Evolutionary conservation across 1,140 invertebrate genomes (phyloP), one percentile per base, ranked within the genome.

Genomic region (Hycleus phaleratus): DNA sequence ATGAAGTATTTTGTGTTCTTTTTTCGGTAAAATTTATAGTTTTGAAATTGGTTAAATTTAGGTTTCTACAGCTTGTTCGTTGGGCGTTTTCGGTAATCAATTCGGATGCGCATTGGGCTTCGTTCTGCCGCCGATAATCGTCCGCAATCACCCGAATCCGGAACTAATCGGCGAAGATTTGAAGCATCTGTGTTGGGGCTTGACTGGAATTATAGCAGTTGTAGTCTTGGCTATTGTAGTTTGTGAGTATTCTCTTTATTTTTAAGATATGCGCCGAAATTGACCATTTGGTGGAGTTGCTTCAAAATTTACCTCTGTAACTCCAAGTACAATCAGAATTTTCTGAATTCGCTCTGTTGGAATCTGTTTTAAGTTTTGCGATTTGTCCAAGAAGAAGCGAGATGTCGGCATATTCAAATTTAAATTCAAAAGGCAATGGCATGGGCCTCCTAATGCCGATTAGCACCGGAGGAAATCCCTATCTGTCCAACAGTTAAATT

Each of bases 31-130:
- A 44, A 43, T 45, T 55, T 46, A 46, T 26, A 5, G 4, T 32
- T 32, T 32, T 32, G 4, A 0, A 7, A 32, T 5, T 32, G 32
- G 7, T 18, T 18, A 3, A 32, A 4, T 64, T 50, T 10, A 68
- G 67, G 59, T 86, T 6, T 85, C 85, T 7, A 87, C 85, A 2
- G 89, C 89, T 2, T 88, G 85, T 59, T 82, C 88, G 26, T 75
- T 89, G 26, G 86, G 85, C n/a, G 80, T 91, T 5, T 88, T 91
- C 67, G 89, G 90, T 5, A 87, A 85, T 71, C 86, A 90, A 74
- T 77, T 90, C 25, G 77, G 77, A 3, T 54, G 73, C 32, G 71
- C 75, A 3, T 39, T 74, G 6, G 73, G 74, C 32, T 79, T 78
- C 58, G 60, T 78, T 6, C 25, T 77, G 1, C 72, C 75, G 1